Evolutionary conservation across 2,888 invertebrate genomes (phyloP), one percentile per base, ranked within the genome.

Genomic region (Silvanus unidentatus): DNA sequence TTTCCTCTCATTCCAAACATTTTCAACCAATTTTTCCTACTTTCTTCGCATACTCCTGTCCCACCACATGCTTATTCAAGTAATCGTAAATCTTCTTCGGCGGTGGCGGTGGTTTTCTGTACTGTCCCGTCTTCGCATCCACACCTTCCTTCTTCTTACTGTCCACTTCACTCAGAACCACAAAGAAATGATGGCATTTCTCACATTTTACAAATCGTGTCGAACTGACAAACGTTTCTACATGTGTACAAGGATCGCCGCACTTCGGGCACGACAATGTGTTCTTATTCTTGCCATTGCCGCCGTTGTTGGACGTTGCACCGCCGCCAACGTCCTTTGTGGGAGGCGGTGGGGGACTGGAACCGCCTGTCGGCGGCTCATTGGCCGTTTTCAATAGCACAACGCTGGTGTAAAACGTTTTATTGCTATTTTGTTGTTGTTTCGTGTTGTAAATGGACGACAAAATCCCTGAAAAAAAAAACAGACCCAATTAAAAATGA

Each of bases 11-110:
- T n/a, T n/a, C 10, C 10, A 13, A 13, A 35, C 28, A 27, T 4
- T 15, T 14, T 14, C 11, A 42, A 42, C 5, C 43, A 42, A 39
- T 36, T 15, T 15, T 10, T 6, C 6, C 12, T 34, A 72, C 73
- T 74, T 97, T 97, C 75, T 99, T 99, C 1, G 98, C 98, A 70
- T 88, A 83, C 55, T 96, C 92, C 72, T 99, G 98, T 0, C 98
- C 99, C 14, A 99, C 87, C 10, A 99, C 98, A 75, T 96, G 95
- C 64, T 88, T 88, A 75, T 98, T 91, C 53, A 99, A 76, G 74
- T 92, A 98, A 65, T 95, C 93, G 76, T 88, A 95, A 52, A 99
- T 98, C 83, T 94, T 94, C 75, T 92, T 94, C 0, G 94, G 94
- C 1, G 93, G 90, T 4, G 94, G 95, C n/a, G 94, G 93, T 3